Percentiles rank a stretch among this genome's conserved stretches.
Conservation (phyloP, 2,888 invertebrate species). For the Molanna angustata region DNA sequence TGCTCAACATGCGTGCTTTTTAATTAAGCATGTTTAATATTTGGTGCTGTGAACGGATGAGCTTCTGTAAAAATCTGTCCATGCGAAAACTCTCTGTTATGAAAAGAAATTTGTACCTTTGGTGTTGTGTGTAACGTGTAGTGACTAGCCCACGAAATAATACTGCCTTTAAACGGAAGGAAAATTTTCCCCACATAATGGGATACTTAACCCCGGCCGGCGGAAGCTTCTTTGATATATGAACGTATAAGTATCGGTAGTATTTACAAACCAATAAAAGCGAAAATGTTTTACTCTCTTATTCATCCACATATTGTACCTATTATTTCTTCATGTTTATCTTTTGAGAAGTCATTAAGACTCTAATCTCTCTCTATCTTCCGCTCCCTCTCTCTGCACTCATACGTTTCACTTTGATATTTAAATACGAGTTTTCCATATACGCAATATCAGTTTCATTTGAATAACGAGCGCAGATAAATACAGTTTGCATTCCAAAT, state of each 20-base stretch:
- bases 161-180: slow-evolving; percentile 3
- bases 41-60: too few relatives aligned
- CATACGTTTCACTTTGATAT: background rate
- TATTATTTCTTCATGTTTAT: too few relatives aligned
- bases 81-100: too few relatives aligned
- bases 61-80: too few relatives aligned
- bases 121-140: background rate
- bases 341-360: too few relatives aligned
- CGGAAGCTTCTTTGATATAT: background rate
- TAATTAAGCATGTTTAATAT: too few relatives aligned
- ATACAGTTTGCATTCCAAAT: slow-evolving; percentile 9
- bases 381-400: too few relatives aligned
- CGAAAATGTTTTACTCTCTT: too few relatives aligned
- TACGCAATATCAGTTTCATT: background rate
- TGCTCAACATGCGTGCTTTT: too few relatives aligned
- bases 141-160: slow-evolving; percentile 1
- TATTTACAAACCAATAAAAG: background rate
- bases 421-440: background rate
- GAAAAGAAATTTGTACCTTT: background rate
- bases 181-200: background rate
- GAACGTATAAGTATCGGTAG: background rate
- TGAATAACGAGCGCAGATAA: slow-evolving; percentile 8
- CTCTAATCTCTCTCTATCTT: too few relatives aligned
- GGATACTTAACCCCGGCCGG: background rate
- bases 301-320: too few relatives aligned